Conservation (phyloP, 92 coral and sea anemone species). For the Hydrozoanthus gracilis region DNA sequence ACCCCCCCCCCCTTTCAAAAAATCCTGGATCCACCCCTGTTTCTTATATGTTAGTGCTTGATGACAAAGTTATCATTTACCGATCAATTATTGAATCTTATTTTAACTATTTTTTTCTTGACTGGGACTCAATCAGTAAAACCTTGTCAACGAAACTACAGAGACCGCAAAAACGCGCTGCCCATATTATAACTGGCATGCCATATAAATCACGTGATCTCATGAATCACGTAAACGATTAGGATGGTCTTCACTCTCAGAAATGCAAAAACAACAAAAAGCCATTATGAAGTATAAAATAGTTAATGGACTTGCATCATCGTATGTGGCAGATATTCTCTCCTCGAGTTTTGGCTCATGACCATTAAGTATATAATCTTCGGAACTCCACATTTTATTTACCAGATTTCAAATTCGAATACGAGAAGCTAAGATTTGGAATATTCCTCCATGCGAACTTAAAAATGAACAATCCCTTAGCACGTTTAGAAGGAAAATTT, state of each 20-base stretch:
- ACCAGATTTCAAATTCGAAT: not conserved
- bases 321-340: not conserved
- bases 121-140: slow-evolving; percentile 45
- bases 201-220: not conserved
- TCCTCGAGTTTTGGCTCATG: not conserved
- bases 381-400: not conserved
- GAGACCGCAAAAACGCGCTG: not conserved
- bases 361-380: not conserved
- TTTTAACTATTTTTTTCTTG: slow-evolving; percentile 18
- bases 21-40: no score
- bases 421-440: slow-evolving; percentile 26
- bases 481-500: slow-evolving; percentile 1
- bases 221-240: not conserved
- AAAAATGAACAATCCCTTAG: not conserved
- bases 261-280: not conserved
- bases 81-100: slow-evolving; percentile 4
- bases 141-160: not conserved
- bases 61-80: slow-evolving; percentile 18
- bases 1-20: no score
- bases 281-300: not conserved
- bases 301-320: slow-evolving; percentile 14
- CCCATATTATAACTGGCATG: not conserved
- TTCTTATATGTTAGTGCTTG: not conserved
- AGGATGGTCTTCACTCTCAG: slow-evolving; percentile 8
- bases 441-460: not conserved